Base-by-base conservation (phyloP, 2,113 vertebrate species). In the Urocitellus parryii region DNA sequence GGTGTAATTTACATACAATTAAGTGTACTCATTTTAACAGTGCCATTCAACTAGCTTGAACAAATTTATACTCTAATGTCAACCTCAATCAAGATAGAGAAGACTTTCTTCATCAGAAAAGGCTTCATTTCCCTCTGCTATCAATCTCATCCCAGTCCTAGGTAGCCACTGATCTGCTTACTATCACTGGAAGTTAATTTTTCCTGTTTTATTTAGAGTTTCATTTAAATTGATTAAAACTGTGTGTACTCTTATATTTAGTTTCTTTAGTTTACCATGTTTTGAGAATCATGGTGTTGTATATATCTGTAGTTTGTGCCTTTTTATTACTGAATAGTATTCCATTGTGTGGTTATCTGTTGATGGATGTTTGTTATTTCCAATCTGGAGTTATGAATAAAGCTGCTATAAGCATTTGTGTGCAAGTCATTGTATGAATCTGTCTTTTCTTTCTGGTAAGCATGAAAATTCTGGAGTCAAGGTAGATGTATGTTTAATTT, bases 301-400 rank as follows among this genome's bases (percentile, higher is more conserved):
- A 11, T 24, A 5, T 78, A 56, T 63, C 32, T 78, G 5, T 65
- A 51, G 32, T 53, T 77, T 76, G 24, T 81, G 39, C 8, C 34
- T 83, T 70, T 92, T 80, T 29, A n/a, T 76, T 70, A 22, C 39
- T 37, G n/a, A 72, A 32, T 58, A 48, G 25, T 56, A 80, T 74
- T 48, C 61, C 61, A 77, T 17, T 77, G 45, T 39, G 11, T 32
- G 7, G 27, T 0, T 76, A 34, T 92, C 56, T 86, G 24, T 45
- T 85, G 77, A 48, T 90, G 42, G 48, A 25, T 96, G 88, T 32
- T 92, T 94, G 61, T 58, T 90, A 79, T 92, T 79, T 84, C 82
- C 63, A 84, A 11, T 73, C 61, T 73, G 58, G 63, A 4, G 4
- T 80, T 63, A 65, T 93, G 56, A 93, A 96, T 95, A 93, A 96